phyloP scores from a whole-genome alignment of 2,113 vertebrate species.

The Prietella phreatophila region DNA sequence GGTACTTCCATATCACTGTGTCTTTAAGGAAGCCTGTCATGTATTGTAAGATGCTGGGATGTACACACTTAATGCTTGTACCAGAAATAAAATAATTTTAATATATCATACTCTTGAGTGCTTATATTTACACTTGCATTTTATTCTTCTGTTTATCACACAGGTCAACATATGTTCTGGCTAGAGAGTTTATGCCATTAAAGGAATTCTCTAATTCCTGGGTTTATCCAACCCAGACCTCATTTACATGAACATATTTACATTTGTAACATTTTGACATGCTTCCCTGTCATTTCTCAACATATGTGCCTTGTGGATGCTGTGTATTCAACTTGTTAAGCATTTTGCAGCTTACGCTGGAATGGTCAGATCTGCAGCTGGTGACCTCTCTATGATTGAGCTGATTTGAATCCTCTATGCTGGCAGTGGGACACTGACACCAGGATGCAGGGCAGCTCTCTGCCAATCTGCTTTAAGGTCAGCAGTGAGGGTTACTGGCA shows the following conservation, averaged over 20 bases:
- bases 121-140: neutral
- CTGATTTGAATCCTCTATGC: neutral
- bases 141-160: neutral
- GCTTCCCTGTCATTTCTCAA: neutral
- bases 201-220: neutral
- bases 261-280: neutral
- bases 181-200: neutral
- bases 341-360: neutral
- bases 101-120: constrained; percentile 50
- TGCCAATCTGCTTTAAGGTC: neutral
- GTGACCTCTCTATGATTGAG: neutral
- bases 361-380: neutral
- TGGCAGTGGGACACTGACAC: neutral
- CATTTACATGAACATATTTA: neutral
- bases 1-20: constrained; percentile 66
- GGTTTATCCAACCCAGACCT: neutral
- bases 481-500: neutral
- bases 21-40: constrained; percentile 66
- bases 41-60: constrained; percentile 70
- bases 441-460: neutral
- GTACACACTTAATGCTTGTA: constrained; percentile 70
- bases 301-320: neutral
- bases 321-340: neutral
- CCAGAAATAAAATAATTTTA: constrained; percentile 78
- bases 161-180: neutral